Evolutionary conservation across 2,888 invertebrate genomes (phyloP).

Genomic region (Noctua comes): DNA sequence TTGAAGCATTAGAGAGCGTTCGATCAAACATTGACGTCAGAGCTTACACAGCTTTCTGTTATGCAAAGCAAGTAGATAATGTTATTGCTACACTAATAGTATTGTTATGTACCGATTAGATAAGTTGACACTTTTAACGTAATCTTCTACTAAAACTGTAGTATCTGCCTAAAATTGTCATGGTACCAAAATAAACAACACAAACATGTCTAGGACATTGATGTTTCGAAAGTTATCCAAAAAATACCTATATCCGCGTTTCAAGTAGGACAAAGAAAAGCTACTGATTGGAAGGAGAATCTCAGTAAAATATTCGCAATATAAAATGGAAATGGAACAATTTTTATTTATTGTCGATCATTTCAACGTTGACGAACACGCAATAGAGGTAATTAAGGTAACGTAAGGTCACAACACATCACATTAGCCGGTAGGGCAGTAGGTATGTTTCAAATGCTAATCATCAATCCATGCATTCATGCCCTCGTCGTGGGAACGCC

Average conservation of each 20-base stretch:
- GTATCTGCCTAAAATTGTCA: conserved; percentile 13
- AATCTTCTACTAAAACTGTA: conserved; percentile 39
- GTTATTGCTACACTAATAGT: conserved; percentile 58
- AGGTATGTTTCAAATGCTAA: conserved; percentile 60
- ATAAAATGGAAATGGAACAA: neutral
- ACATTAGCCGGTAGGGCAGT: conserved; percentile 34
- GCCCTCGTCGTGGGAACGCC: conserved; percentile 74
- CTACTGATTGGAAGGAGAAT: conserved; percentile 6
- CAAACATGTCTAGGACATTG: neutral
- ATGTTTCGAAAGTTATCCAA: neutral
- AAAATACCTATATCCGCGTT: neutral
- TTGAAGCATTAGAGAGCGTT: conserved; percentile 49
- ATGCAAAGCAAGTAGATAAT: conserved; percentile 63
- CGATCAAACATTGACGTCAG: conserved; percentile 72
- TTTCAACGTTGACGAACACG: conserved; percentile 5
- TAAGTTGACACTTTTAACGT: conserved; percentile 47
- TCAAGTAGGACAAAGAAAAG: conserved; percentile 10
- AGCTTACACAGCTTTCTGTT: conserved; percentile 64
- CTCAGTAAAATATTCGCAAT: conserved; percentile 1
- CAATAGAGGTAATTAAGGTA: conserved; percentile 23
- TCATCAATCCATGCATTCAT: conserved; percentile 57
- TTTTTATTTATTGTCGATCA: conserved; percentile 26
- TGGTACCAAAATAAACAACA: conserved; percentile 14
- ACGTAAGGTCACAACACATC: conserved; percentile 33
- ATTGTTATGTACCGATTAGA: conserved; percentile 61